These are phyloP conservation scores for Minunthozetes semirufus DNA, from an alignment of 2,888 invertebrate genomes.

Conservation along the genomic window DNA sequence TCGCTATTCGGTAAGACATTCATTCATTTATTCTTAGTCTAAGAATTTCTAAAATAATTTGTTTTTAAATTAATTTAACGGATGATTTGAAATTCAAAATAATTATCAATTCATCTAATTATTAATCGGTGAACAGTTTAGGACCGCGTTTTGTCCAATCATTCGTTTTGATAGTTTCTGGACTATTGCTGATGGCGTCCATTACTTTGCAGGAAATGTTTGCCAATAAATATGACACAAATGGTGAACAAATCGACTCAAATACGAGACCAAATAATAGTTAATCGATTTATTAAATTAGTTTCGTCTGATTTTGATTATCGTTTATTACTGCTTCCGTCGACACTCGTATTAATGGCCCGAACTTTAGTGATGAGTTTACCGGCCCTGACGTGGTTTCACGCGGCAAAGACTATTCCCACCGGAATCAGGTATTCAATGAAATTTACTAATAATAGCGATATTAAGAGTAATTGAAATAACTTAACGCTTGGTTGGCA, in stretches of 20 bases:
- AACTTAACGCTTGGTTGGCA: neutral
- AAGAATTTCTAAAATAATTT: neutral
- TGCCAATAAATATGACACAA: conserved; percentile 1
- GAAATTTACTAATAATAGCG: conserved; percentile 13
- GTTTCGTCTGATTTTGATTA: conserved; percentile 30
- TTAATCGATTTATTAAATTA: neutral
- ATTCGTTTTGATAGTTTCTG: conserved; percentile 38
- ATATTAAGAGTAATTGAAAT: neutral
- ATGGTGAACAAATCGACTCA: neutral
- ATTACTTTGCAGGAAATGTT: conserved; percentile 35
- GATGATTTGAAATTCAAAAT: too few species aligned
- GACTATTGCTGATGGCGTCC: conserved; percentile 37
- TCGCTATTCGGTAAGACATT: conserved; percentile 41
- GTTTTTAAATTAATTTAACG: neutral
- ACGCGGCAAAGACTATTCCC: conserved; percentile 41
- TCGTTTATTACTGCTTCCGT: conserved; percentile 39
- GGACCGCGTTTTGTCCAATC: conserved; percentile 35
- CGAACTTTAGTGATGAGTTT: conserved; percentile 38
- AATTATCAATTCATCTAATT: neutral
- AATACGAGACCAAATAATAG: neutral
- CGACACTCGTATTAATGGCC: conserved; percentile 39
- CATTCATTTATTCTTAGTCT: neutral
- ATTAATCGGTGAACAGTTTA: neutral
- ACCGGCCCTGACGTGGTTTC: conserved; percentile 38
- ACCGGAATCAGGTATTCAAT: conserved; percentile 41